Evolutionary conservation across 2,888 invertebrate genomes (phyloP).

Genomic region (Stenolophus ochropezus): DNA sequence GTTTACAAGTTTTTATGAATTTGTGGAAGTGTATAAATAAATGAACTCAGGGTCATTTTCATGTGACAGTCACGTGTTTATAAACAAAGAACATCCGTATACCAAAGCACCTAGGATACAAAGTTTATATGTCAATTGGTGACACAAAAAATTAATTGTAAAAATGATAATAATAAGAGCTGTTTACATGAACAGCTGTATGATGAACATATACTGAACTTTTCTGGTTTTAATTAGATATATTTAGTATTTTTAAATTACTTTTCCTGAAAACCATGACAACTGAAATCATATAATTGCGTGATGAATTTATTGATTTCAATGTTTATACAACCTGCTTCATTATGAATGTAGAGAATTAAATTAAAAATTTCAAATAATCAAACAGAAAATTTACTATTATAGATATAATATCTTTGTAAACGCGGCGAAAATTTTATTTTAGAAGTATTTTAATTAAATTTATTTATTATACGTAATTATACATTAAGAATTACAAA

Average conservation of each 20-base stretch:
- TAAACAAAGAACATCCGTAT: not conserved
- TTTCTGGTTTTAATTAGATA: conserved; percentile 3
- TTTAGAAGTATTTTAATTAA: not conserved
- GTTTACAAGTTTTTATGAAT: not conserved
- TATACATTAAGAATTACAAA: not conserved
- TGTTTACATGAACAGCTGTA: not conserved
- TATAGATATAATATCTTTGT: not conserved
- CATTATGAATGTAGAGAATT: not conserved
- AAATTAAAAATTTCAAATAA: not conserved
- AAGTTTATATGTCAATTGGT: not conserved
- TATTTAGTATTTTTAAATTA: not conserved
- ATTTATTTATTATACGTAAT: not conserved
- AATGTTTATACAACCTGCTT: not conserved
- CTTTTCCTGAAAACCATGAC: not conserved
- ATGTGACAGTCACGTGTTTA: conserved; percentile 12
- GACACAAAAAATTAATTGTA: not conserved
- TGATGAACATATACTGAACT: not conserved
- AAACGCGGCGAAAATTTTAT: not conserved
- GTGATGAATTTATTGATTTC: not conserved
- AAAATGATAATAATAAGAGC: not conserved
- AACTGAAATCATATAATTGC: not conserved
- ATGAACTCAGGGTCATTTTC: conserved; percentile 21
- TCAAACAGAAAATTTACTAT: not conserved
- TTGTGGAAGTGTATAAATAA: conserved; percentile 7
- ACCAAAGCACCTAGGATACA: not conserved